Evolutionary conservation across 64 coral and sea anemone genomes (phyloP), one percentile per base, ranked within the genome.

Genomic region (Actinia equina): DNA sequence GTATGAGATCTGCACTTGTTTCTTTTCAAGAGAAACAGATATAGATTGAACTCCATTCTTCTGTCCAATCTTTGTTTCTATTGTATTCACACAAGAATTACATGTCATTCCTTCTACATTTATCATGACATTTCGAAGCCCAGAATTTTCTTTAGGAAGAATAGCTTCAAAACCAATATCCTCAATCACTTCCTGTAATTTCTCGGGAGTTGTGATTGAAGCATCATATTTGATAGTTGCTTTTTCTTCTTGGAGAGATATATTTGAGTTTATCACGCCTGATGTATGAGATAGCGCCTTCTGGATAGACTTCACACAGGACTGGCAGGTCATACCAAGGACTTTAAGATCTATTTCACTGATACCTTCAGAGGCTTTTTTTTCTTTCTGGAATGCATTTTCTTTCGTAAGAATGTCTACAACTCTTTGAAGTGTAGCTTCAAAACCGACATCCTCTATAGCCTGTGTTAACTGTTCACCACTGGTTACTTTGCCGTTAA

Each of bases 371-470:
- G 49, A 17, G 41, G 25, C 16, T 43, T 87, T 55, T 1, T 71
- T 83, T 17, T 79, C 91, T 44, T 69, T 89, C 52, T 85, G 60
- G 52, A 90, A 22, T 10, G 77, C 52, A 18, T 87, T 77, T 71
- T 93, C 88, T 61, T 80, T 87, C 0, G 86, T 86, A 16, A 94
- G 55, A 74, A 82, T 84, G 69, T 88, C 87, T 5, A 99, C 93
- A 90, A 95, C 92, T 81, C 85, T 70, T 82, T 93, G 95, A 71
- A 99, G 44, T 67, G 85, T 74, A 55, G 91, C 86, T 57, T 99
- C 97, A 88, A 99, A 99, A 11, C 97, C 97, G 79, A 92, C 85
- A 57, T 95, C 97, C 5, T 82, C 91, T 70, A 99, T 86, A 43
- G 88, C 91, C 18, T 91, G 44, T 52, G 63, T 77, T 19, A 99